Evolutionary conservation across 2,888 invertebrate genomes (phyloP).

Genomic region (Quadriops clusia): DNA sequence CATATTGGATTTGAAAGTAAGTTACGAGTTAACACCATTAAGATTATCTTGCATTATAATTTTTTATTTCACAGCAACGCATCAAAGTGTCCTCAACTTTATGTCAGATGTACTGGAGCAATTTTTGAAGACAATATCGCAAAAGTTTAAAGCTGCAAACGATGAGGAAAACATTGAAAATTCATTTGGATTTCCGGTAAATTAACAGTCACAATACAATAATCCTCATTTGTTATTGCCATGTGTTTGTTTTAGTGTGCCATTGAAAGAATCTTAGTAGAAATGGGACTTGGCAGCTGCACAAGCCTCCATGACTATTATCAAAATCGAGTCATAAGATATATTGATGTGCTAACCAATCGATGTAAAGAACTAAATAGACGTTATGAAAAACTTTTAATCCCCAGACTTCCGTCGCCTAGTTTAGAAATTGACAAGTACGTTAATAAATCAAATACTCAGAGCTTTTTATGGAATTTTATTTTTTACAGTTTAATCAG

Average conservation of each 20-base stretch:
- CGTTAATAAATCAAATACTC: not conserved
- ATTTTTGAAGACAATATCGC: conserved; percentile 38
- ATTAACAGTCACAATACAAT: too few relatives aligned
- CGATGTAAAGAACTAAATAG: conserved; percentile 27
- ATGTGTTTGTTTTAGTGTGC: conserved; percentile 38
- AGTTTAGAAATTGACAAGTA: too few relatives aligned
- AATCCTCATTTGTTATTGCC: conserved; percentile 6
- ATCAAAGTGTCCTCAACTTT: conserved; percentile 38
- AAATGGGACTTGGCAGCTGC: conserved; percentile 48
- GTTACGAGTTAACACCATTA: too few relatives aligned
- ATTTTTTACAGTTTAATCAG: conserved; percentile 20
- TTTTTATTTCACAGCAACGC: conserved; percentile 28
- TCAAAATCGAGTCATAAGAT: conserved; percentile 34
- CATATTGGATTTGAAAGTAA: conserved; percentile 43
- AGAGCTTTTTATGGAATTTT: conserved; percentile 3
- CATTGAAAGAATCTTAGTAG: conserved; percentile 47
- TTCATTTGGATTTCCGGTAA: conserved; percentile 31
- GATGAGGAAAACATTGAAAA: conserved; percentile 36
- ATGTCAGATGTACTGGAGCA: conserved; percentile 39
- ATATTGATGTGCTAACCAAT: conserved; percentile 26
- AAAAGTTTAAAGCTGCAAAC: conserved; percentile 39
- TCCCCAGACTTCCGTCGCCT: conserved; percentile 23
- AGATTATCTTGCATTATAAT: too few relatives aligned
- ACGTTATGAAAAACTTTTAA: conserved; percentile 23
- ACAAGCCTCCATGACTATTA: conserved; percentile 46